Evolutionary conservation across 2,113 vertebrate genomes (phyloP).

Genomic region (Sorex fumeus): DNA sequence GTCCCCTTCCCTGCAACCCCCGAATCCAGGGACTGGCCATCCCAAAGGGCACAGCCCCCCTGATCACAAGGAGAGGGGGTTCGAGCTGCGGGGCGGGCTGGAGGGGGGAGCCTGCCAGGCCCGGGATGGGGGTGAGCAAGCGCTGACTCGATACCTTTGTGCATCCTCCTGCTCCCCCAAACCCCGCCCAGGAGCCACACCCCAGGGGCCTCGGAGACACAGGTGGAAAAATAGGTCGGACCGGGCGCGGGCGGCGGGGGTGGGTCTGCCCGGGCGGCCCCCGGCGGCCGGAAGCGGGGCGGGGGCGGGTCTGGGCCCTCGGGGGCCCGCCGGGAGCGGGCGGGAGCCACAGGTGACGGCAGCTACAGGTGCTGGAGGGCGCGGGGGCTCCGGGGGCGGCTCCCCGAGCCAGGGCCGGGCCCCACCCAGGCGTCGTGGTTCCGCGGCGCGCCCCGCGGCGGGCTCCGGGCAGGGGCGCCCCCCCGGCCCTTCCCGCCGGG

Average conservation of each 20-base stretch:
- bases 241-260: too few species aligned
- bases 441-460: slow-evolving; percentile 18
- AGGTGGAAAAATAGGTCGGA: slow-evolving; percentile 63
- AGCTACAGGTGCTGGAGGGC: slow-evolving; percentile 73
- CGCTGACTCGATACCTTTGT: not conserved
- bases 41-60: too few species aligned
- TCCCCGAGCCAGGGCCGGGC: not conserved
- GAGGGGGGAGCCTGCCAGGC: not conserved
- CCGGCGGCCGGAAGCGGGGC: too few species aligned
- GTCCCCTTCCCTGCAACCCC: too few species aligned
- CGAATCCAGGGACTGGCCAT: too few species aligned
- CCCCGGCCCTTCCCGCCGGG: not conserved
- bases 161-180: not conserved
- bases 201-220: slow-evolving; percentile 59
- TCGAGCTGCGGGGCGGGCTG: not conserved
- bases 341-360: slow-evolving; percentile 74
- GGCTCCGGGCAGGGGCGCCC: not conserved
- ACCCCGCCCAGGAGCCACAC: slow-evolving; percentile 74
- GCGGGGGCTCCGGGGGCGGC: slow-evolving; percentile 6
- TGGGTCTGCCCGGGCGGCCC: too few species aligned
- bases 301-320: too few species aligned
- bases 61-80: too few species aligned
- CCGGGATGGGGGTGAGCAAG: not conserved
- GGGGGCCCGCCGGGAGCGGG: not conserved
- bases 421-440: slow-evolving; percentile 14